Evolutionary conservation across 2,888 invertebrate genomes (phyloP).

Genomic region (Eupelmus urozonus): DNA sequence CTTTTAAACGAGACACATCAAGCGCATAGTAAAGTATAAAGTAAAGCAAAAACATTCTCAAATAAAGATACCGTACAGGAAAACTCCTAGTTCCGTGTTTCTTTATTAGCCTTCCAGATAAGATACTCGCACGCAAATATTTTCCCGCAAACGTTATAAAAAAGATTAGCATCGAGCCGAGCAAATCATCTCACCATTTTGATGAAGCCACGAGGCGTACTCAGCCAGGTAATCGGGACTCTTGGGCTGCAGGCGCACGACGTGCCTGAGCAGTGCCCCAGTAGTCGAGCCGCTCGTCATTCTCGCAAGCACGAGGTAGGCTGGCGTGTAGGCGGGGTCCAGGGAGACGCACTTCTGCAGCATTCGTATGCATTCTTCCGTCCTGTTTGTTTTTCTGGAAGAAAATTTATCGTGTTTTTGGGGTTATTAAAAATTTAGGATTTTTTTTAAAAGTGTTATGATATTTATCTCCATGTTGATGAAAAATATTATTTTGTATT

Average conservation of each 20-base stretch:
- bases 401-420: too few relatives aligned
- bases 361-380: conserved; percentile 83
- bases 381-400: conserved; percentile 83
- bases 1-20: too few relatives aligned
- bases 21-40: too few relatives aligned
- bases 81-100: too few relatives aligned
- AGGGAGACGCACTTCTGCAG: conserved; percentile 83
- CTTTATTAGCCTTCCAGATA: too few relatives aligned
- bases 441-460: too few relatives aligned
- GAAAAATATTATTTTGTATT: too few relatives aligned
- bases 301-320: conserved; percentile 83
- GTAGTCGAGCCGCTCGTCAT: conserved; percentile 80
- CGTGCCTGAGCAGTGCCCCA: conserved; percentile 80
- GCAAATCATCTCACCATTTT: conserved; percentile 79
- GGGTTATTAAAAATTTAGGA: too few relatives aligned
- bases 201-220: conserved; percentile 85
- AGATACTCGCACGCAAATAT: not conserved
- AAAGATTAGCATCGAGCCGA: too few relatives aligned
- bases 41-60: too few relatives aligned
- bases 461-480: too few relatives aligned
- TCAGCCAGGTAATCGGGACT: conserved; percentile 85
- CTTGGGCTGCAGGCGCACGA: conserved; percentile 83
- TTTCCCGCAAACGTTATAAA: not conserved
- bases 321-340: conserved; percentile 84
- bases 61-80: too few relatives aligned